These are phyloP conservation scores for Petrolisthes cinctipes DNA, from an alignment of 2,888 invertebrate species.

Conservation along the genomic window DNA sequence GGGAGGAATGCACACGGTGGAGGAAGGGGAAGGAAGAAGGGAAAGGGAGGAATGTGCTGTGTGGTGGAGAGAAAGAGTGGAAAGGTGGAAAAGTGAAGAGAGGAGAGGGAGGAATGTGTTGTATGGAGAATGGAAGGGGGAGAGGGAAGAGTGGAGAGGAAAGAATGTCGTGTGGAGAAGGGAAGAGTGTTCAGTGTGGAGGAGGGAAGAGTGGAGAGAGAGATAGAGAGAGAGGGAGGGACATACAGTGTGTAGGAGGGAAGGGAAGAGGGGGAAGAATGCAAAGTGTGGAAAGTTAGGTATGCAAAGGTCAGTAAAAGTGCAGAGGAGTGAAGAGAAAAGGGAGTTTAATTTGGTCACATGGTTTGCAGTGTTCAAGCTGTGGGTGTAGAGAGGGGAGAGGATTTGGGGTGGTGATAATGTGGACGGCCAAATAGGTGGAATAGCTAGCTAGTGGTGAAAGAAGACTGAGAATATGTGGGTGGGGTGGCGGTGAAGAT, in stretches of 20 bases:
- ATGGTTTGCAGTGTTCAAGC: not conserved
- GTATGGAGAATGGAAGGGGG: no score
- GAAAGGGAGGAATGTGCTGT: not conserved
- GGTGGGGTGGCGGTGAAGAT: no score
- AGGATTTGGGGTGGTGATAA: no score
- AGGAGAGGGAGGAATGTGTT: not conserved
- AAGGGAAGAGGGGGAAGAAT: not conserved
- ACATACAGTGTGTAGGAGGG: not conserved
- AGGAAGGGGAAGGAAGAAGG: not conserved
- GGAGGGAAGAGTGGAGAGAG: not conserved
- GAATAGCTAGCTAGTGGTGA: no score
- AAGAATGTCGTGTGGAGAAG: not conserved
- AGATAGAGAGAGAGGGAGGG: not conserved
- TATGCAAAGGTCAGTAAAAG: not conserved
- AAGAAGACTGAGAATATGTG: no score
- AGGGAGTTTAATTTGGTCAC: not conserved
- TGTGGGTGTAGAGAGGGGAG: not conserved
- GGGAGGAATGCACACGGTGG: not conserved
- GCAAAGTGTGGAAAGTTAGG: not conserved
- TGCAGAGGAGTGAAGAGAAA: no score
- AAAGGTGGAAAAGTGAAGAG: not conserved
- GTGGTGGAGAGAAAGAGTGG: not conserved
- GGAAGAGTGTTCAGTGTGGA: not conserved
- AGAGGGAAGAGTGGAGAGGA: not conserved
- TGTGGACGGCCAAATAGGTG: no score